These are phyloP conservation scores for Luehdorfia chinensis DNA, from an alignment of 1,140 invertebrate genomes.

Conservation along the genomic window DNA sequence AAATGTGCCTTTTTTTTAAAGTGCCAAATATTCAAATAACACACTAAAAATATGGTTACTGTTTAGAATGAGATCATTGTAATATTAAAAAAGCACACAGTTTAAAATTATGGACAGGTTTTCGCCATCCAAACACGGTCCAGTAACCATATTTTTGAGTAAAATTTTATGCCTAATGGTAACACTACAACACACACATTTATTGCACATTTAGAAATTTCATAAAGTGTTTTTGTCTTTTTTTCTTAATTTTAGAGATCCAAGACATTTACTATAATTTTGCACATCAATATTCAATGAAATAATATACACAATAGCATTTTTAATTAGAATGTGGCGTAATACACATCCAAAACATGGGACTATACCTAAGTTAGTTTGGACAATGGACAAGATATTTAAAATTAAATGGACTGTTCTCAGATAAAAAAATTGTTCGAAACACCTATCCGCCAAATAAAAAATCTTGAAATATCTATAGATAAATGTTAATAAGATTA, in stretches of 20 bases:
- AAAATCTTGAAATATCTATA: conserved; percentile 54
- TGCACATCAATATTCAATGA: conserved; percentile 73
- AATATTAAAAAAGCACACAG: conserved; percentile 54
- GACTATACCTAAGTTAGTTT: conserved; percentile 72
- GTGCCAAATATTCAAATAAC: conserved; percentile 73
- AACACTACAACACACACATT: conserved; percentile 78
- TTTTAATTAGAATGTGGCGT: conserved; percentile 68
- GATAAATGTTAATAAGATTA: conserved; percentile 56
- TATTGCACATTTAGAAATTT: conserved; percentile 79
- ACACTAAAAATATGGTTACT: conserved; percentile 59
- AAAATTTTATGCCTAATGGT: conserved; percentile 72
- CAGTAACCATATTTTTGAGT: conserved; percentile 58
- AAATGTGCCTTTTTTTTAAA: conserved; percentile 75
- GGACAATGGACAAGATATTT: conserved; percentile 70
- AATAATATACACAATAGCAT: conserved; percentile 76
- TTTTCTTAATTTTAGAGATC: conserved; percentile 74
- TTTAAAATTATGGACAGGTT: conserved; percentile 42
- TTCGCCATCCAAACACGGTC: conserved; percentile 30
- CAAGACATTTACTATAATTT: conserved; percentile 77
- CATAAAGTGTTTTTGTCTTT: conserved; percentile 73
- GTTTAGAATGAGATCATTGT: conserved; percentile 61
- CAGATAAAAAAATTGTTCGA: conserved; percentile 36
- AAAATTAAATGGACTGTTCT: conserved; percentile 62
- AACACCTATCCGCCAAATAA: conserved; percentile 40
- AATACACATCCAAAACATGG: conserved; percentile 75